Conservation (phyloP, 2,113 vertebrate genomes). For the Paralichthys olivaceus region DNA sequence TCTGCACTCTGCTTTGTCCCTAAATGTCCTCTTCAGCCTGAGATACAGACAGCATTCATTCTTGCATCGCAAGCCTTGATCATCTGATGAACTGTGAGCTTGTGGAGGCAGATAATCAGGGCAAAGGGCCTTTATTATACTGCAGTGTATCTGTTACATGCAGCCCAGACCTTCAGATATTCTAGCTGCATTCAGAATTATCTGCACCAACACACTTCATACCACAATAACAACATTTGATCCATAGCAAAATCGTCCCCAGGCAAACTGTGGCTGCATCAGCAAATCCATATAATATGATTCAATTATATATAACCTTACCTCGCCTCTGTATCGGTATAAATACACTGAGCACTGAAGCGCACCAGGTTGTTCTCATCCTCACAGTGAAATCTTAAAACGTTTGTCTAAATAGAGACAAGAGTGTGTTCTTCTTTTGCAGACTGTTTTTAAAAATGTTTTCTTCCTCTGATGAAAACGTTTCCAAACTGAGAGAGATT, state of each 20-base stretch:
- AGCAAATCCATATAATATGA: not conserved
- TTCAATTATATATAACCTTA: constrained; percentile 5
- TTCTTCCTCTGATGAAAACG: constrained; percentile 20
- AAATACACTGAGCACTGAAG: constrained; percentile 1
- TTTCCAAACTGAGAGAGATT: not conserved
- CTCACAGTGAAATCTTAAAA: not conserved
- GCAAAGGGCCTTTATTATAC: constrained; percentile 5
- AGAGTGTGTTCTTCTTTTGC: not conserved
- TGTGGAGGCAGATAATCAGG: constrained; percentile 14
- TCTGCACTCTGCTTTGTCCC: not conserved
- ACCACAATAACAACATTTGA: not conserved
- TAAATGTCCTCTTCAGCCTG: not conserved
- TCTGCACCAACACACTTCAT: not conserved
- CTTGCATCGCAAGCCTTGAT: not conserved
- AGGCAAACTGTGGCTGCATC: constrained; percentile 2
- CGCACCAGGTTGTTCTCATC: constrained; percentile 7
- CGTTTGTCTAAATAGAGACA: constrained; percentile 6
- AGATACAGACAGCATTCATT: constrained; percentile 1
- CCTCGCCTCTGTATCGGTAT: not conserved
- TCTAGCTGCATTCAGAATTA: not conserved
- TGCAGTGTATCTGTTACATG: constrained; percentile 2
- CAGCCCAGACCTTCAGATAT: not conserved
- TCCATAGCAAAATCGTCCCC: not conserved
- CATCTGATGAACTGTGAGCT: not conserved
- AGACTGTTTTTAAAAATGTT: not conserved